Conservation (phyloP, 2,113 vertebrate species). For the Rhagologus leucostigma region DNA sequence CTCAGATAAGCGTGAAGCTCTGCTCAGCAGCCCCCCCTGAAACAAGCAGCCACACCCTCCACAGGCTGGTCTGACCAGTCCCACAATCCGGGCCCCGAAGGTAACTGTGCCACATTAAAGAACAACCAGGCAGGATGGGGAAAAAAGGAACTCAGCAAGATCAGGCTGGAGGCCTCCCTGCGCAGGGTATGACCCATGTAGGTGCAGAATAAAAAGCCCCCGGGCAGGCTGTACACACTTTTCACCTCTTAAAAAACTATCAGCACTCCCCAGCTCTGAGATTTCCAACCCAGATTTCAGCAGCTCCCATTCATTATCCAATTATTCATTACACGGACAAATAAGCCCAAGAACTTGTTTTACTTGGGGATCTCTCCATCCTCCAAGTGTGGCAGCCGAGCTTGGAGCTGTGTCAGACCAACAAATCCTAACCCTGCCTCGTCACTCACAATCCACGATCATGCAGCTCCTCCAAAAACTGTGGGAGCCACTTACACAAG, state of each 20-base stretch:
- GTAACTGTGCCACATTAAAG: neutral
- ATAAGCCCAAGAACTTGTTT: neutral
- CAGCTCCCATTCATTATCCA: neutral
- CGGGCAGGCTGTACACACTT: neutral
- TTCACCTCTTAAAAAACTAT: neutral
- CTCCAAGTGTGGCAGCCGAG: neutral
- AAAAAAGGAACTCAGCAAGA: neutral
- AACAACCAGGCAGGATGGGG: neutral
- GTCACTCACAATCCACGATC: fast-evolving
- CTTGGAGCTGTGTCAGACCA: neutral
- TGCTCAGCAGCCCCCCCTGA: neutral
- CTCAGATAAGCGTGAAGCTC: neutral
- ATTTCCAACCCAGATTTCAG: neutral
- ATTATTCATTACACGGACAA: neutral
- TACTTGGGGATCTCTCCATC: neutral
- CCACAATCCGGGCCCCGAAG: neutral
- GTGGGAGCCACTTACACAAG: neutral
- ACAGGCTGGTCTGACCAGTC: neutral
- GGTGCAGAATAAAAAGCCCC: neutral
- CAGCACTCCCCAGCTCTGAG: neutral
- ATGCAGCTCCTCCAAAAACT: neutral
- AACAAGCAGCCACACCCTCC: neutral
- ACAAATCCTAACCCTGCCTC: neutral
- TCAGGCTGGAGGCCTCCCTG: neutral
- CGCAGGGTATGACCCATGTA: fast-evolving